Conservation (phyloP, 2,888 invertebrate species). For the Metallyticus violacea region DNA sequence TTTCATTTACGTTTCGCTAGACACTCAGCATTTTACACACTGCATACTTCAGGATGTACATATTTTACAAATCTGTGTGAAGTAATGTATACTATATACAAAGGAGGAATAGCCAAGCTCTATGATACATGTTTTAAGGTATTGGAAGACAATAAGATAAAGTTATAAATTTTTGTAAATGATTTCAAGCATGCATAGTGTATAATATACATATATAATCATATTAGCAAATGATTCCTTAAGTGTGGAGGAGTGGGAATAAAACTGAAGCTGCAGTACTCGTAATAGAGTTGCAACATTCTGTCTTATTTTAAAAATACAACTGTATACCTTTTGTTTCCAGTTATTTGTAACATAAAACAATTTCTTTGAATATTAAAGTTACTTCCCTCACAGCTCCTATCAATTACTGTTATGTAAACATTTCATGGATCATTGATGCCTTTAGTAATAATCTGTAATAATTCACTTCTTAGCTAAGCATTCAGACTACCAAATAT, state of each 20-base stretch:
- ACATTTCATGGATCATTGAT: too few relatives aligned
- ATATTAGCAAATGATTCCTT: neutral
- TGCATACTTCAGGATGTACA: constrained; percentile 4
- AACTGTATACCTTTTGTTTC: neutral
- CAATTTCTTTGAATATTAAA: too few relatives aligned
- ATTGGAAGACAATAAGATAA: constrained; percentile 34
- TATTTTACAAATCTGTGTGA: constrained; percentile 12
- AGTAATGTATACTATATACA: constrained; percentile 4
- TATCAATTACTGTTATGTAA: too few relatives aligned
- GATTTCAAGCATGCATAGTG: neutral
- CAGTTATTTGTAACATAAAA: neutral
- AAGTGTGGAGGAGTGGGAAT: neutral
- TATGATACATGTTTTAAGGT: constrained; percentile 26
- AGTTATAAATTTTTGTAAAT: constrained; percentile 17
- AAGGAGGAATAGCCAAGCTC: neutral
- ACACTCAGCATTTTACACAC: constrained; percentile 6
- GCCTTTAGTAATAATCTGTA: neutral
- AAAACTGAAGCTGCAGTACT: neutral
- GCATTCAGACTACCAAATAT: neutral
- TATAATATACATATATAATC: constrained; percentile 5
- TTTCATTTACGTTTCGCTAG: neutral
- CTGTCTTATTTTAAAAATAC: too few relatives aligned
- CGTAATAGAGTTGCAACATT: too few relatives aligned
- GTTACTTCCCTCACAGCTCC: too few relatives aligned
- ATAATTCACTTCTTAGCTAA: neutral